These are phyloP conservation scores for Pseudorasbora parva DNA, from an alignment of 2,113 vertebrate genomes.

Conservation along the genomic window DNA sequence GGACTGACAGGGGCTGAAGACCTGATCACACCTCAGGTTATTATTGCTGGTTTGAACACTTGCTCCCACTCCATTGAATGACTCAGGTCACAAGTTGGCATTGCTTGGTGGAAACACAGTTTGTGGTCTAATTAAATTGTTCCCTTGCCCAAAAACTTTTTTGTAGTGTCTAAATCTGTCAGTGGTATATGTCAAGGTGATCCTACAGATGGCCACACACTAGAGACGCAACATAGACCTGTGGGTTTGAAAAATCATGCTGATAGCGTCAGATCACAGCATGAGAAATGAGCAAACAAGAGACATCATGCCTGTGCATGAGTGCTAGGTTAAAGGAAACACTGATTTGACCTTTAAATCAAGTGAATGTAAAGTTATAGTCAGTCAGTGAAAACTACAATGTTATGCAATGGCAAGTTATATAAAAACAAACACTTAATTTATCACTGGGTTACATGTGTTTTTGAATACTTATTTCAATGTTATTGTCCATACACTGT, in stretches of 20 bases:
- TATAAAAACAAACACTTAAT: background rate
- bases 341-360: slow-evolving; percentile 17
- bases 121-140: slow-evolving; percentile 33
- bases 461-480: background rate
- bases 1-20: background rate
- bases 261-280: slow-evolving; percentile 10
- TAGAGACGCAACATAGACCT: background rate
- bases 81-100: slow-evolving; percentile 13
- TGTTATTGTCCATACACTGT: background rate
- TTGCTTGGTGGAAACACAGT: background rate
- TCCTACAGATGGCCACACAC: background rate
- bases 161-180: background rate
- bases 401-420: background rate
- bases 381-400: background rate
- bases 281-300: background rate
- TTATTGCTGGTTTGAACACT: background rate
- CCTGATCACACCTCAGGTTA: slow-evolving; percentile 29
- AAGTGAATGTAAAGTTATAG: background rate
- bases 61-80: background rate
- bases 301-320: background rate
- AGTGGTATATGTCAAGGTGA: slow-evolving; percentile 19
- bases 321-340: background rate
- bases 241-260: background rate
- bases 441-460: background rate
- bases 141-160: background rate